phyloP scores from a whole-genome alignment of 92 coral and sea anemone species.

The Umimayanthus kanabou region DNA sequence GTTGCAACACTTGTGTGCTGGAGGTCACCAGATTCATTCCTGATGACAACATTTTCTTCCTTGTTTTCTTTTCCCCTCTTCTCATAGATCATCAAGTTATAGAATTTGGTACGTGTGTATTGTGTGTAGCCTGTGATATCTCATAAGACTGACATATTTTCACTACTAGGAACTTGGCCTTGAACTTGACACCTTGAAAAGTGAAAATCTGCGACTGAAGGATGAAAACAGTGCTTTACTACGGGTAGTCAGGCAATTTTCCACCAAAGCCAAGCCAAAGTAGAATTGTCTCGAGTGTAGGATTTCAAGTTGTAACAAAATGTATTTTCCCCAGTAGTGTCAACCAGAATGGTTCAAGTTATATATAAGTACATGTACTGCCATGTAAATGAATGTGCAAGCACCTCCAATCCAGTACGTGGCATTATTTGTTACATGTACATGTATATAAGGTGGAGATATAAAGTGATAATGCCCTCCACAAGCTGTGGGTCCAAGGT shows the following conservation, averaged over 20 bases:
- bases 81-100: too few species aligned
- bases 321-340: neutral
- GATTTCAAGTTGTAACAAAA: slow-evolving; percentile 37
- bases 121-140: neutral
- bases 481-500: neutral
- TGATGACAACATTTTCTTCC: too few species aligned
- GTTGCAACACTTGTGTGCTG: too few species aligned
- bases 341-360: neutral
- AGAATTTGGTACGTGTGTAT: too few species aligned
- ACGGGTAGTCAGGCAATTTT: slow-evolving; percentile 91
- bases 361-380: slow-evolving; percentile 23
- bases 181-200: slow-evolving; percentile 78
- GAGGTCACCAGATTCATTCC: too few species aligned
- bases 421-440: slow-evolving; percentile 22
- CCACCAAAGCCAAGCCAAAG: slow-evolving; percentile 57
- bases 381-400: neutral
- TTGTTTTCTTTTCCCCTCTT: too few species aligned
- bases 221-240: slow-evolving; percentile 91
- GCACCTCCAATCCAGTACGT: neutral
- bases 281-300: neutral
- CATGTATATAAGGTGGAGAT: slow-evolving; percentile 1
- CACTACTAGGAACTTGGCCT: slow-evolving; percentile 75
- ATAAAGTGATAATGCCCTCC: neutral
- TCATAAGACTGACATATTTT: neutral
- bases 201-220: slow-evolving; percentile 83